phyloP scores from a whole-genome alignment of 1,140 invertebrate genomes.

The Myzus persicae region DNA sequence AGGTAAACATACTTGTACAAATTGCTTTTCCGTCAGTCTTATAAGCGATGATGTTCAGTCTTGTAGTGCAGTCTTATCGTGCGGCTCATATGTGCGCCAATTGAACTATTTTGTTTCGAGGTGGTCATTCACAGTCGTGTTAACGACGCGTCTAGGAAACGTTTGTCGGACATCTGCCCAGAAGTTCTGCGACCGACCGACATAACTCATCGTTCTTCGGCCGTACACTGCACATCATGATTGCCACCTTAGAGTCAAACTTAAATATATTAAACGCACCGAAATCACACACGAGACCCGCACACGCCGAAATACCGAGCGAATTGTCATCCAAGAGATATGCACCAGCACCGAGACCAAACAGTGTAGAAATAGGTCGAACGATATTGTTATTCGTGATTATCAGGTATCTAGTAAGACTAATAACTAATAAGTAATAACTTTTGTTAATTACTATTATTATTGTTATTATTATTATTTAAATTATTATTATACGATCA shows the following conservation, averaged over 20 bases:
- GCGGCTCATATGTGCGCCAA: conserved; percentile 30
- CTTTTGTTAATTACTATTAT: conserved; percentile 10
- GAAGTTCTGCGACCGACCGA: neutral
- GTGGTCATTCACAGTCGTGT: neutral
- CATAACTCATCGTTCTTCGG: neutral
- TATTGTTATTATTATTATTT: conserved; percentile 4
- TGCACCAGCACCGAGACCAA: neutral
- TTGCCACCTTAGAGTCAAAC: too few species aligned
- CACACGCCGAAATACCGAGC: neutral
- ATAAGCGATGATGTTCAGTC: conserved; percentile 44
- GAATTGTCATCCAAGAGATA: neutral
- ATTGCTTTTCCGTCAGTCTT: conserved; percentile 46
- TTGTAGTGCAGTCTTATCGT: conserved; percentile 44
- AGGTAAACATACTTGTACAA: conserved; percentile 13
- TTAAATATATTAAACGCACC: neutral
- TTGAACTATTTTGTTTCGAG: neutral
- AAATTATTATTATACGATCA: neutral
- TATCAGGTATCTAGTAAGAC: neutral
- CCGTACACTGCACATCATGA: neutral
- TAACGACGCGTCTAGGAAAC: neutral
- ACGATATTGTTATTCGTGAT: neutral
- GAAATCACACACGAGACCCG: neutral
- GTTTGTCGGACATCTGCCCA: neutral
- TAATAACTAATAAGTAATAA: neutral
- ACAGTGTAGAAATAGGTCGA: neutral